Conservation (phyloP, 2,797 vertebrate species). For the Acipenser oxyrinchus region DNA sequence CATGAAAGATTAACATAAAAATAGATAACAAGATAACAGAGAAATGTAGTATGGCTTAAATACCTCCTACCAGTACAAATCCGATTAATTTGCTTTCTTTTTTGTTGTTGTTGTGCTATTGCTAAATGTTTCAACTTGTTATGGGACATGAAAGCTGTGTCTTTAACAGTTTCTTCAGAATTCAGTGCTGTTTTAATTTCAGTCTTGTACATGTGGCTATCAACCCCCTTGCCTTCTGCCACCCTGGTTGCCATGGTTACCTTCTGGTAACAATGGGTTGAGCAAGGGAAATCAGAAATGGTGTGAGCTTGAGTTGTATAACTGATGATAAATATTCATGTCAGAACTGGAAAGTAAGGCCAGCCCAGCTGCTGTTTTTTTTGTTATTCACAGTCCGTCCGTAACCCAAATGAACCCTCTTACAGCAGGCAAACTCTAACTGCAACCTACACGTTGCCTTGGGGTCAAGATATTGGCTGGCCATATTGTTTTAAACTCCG, state of each 20-base stretch:
- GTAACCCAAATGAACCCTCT: constrained; percentile 12
- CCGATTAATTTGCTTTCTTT: constrained; percentile 49
- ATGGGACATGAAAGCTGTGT: constrained; percentile 18
- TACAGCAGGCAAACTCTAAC: neutral
- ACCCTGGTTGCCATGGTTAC: constrained; percentile 62
- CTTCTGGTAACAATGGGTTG: constrained; percentile 55
- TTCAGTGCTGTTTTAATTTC: constrained; percentile 21
- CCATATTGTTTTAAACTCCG: too few species aligned
- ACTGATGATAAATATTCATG: constrained; percentile 17
- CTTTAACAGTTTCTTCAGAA: constrained; percentile 20
- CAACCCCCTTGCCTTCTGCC: constrained; percentile 59
- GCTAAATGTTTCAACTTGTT: constrained; percentile 40
- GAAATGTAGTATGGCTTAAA: constrained; percentile 19
- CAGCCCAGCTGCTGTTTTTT: constrained; percentile 10
- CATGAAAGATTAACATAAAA: too few species aligned
- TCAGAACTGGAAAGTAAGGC: constrained; percentile 5
- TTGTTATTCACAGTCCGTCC: constrained; percentile 14
- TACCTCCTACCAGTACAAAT: constrained; percentile 19
- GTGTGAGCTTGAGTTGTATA: constrained; percentile 4
- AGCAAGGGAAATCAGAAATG: constrained; percentile 17
- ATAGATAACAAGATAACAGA: neutral
- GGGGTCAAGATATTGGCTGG: too few species aligned
- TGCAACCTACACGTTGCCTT: too few species aligned
- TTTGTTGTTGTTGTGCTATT: constrained; percentile 66
- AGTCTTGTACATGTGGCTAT: constrained; percentile 40